These are phyloP conservation scores for Drosophila atripex DNA, from an alignment of 2,888 invertebrate species.

Conservation along the genomic window DNA sequence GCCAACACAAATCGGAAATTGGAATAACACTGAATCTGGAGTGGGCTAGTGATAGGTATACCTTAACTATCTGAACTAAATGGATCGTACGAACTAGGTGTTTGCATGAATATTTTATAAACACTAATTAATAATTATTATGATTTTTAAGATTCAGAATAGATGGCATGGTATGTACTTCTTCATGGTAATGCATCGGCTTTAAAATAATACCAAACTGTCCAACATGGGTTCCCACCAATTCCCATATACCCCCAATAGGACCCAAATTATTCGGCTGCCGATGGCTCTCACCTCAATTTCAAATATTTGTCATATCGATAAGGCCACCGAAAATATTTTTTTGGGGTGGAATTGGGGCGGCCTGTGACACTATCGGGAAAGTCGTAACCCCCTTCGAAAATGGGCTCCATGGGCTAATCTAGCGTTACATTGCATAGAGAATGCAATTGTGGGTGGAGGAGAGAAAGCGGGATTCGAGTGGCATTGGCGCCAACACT, in stretches of 20 bases:
- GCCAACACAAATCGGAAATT: slow-evolving; percentile 46
- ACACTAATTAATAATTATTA: not conserved
- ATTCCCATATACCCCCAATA: slow-evolving; percentile 21
- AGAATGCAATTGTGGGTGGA: slow-evolving; percentile 42
- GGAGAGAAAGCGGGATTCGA: slow-evolving; percentile 36
- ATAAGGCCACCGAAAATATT: slow-evolving; percentile 60
- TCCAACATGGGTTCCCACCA: slow-evolving; percentile 6
- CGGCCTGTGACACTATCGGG: slow-evolving; percentile 23
- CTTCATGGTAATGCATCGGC: not conserved
- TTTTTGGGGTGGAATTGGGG: slow-evolving; percentile 20
- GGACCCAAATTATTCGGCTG: not conserved
- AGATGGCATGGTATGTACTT: too few species aligned
- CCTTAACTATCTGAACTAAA: slow-evolving; percentile 3
- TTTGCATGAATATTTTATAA: slow-evolving; percentile 8
- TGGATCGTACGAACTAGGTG: slow-evolving; percentile 5
- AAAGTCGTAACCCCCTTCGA: slow-evolving; percentile 6
- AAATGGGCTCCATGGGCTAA: slow-evolving; percentile 27
- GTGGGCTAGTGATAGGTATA: slow-evolving; percentile 16
- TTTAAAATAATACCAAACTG: not conserved
- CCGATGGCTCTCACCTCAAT: slow-evolving; percentile 57
- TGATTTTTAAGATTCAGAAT: not conserved
- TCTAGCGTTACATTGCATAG: slow-evolving; percentile 50
- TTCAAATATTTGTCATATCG: slow-evolving; percentile 73
- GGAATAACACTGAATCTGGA: slow-evolving; percentile 23
- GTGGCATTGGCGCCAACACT: slow-evolving; percentile 81